Conservation (phyloP, 2,113 vertebrate genomes). For the Notothenia coriiceps region DNA sequence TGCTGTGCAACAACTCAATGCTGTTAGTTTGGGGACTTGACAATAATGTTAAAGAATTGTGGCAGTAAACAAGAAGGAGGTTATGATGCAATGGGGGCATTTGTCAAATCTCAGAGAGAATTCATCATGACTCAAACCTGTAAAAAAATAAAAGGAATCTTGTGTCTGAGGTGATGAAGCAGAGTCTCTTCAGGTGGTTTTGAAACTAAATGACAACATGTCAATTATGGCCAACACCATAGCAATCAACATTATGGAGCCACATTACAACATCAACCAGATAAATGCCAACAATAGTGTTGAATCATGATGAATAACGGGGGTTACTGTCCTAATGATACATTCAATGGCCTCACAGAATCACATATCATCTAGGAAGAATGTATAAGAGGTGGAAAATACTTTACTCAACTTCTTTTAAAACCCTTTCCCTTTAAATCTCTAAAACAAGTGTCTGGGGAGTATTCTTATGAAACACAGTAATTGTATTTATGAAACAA, state of each 20-base stretch:
- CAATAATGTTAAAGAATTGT: neutral
- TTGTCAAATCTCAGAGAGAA: conserved; percentile 29
- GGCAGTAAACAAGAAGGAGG: conserved; percentile 27
- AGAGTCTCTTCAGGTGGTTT: conserved; percentile 17
- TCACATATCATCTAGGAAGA: neutral
- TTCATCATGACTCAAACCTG: conserved; percentile 27
- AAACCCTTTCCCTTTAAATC: neutral
- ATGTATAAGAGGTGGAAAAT: neutral
- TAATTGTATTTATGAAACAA: neutral
- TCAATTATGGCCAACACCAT: neutral
- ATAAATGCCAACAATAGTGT: neutral
- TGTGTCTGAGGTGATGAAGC: conserved; percentile 19
- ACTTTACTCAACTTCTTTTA: conserved; percentile 1
- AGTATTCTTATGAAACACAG: neutral
- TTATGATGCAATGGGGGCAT: neutral
- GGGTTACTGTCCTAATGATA: neutral
- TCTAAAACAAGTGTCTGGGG: neutral
- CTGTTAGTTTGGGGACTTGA: conserved; percentile 9
- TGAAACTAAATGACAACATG: conserved; percentile 6
- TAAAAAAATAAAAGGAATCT: conserved; percentile 43
- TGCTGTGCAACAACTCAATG: too few species aligned
- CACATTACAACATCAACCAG: neutral
- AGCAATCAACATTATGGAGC: neutral
- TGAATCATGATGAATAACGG: neutral
- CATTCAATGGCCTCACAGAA: neutral